phyloP scores from a whole-genome alignment of 1,140 invertebrate genomes.

The Frieseomelitta varia region DNA sequence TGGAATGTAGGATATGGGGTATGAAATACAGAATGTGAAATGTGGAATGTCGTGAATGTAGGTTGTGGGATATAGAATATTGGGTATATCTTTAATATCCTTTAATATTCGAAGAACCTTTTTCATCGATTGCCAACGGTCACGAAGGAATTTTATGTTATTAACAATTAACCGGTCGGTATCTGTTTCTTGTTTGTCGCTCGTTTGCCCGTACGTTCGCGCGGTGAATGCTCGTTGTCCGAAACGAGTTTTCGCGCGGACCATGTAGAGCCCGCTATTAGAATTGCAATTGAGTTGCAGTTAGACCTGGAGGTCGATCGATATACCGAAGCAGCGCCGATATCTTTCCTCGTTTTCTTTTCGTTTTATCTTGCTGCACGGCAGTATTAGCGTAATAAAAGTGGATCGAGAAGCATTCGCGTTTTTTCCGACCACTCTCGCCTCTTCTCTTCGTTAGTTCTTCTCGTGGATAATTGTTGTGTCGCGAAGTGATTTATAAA shows the following conservation, averaged over 20 bases:
- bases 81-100: no score
- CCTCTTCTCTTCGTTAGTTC: no score
- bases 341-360: no score
- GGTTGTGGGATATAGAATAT: background rate
- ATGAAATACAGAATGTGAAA: no score
- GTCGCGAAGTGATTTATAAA: background rate
- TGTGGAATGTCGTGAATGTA: no score
- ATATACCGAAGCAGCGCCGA: slow-evolving; percentile 13
- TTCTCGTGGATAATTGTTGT: background rate
- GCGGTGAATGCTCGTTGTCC: slow-evolving; percentile 1
- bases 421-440: no score
- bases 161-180: slow-evolving; percentile 33
- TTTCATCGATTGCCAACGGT: background rate
- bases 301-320: slow-evolving; percentile 19
- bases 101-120: background rate
- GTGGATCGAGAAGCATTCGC: background rate
- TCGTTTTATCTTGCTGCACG: background rate
- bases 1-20: no score
- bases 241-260: slow-evolving; percentile 29
- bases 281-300: slow-evolving; percentile 44
- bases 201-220: slow-evolving; percentile 11
- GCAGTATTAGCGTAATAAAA: slow-evolving; percentile 7
- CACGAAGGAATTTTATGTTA: background rate
- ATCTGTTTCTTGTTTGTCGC: slow-evolving; percentile 27
- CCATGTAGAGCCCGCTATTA: slow-evolving; percentile 31